phyloP scores from a whole-genome alignment of 2,113 vertebrate genomes.

The Hydrolagus affinis region DNA sequence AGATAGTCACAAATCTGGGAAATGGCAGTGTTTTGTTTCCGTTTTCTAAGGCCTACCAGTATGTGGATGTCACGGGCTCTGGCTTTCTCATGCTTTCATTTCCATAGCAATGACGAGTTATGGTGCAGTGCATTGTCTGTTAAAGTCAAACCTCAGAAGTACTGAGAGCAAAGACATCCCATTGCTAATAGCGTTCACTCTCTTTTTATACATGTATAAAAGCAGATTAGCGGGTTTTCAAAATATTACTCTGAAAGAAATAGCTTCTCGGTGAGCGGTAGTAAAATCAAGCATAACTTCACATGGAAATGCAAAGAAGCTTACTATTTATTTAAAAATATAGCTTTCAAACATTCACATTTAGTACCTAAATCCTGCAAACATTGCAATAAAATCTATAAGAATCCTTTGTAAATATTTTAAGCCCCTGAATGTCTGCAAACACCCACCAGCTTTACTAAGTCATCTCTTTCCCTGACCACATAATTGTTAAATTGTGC shows the following conservation, averaged over 20 bases:
- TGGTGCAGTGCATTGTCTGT: neutral
- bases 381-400: conserved; percentile 34
- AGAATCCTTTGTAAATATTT: conserved; percentile 47
- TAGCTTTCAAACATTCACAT: neutral
- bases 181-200: neutral
- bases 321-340: neutral
- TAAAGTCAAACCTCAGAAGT: neutral
- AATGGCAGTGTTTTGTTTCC: conserved; percentile 7
- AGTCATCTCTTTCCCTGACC: conserved; percentile 50
- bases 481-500: conserved; percentile 65
- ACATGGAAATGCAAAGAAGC: neutral
- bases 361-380: neutral
- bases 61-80: conserved; percentile 6
- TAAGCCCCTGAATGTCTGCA: conserved; percentile 46
- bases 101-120: conserved; percentile 1
- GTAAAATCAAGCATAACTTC: conserved; percentile 4
- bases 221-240: too few relatives aligned
- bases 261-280: neutral
- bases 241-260: neutral
- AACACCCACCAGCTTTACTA: conserved; percentile 46
- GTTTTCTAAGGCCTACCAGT: neutral
- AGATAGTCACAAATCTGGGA: conserved; percentile 9
- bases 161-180: conserved; percentile 19
- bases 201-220: neutral
- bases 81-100: conserved; percentile 16